These are phyloP conservation scores for cattle (Bos taurus) DNA, from an alignment of 2,113 vertebrate species.

Conservation along the genomic window ARS-UCD2.0 NC_037343.1:42763001-42763500, in stretches of 20 bases:
- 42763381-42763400: background rate
- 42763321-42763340: background rate
- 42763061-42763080: background rate
- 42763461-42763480: background rate
- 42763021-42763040: background rate
- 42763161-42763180: background rate
- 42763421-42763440: background rate
- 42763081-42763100: background rate
- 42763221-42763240: background rate
- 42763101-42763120: background rate
- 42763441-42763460: background rate
- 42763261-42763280: background rate
- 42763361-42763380: background rate
- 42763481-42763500: background rate
- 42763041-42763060: background rate
- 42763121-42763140: background rate
- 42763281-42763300: background rate
- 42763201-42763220: background rate
- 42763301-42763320: background rate
- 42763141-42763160: background rate
- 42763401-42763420: background rate
- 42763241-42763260: background rate
- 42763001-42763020: accelerated
- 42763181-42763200: background rate
- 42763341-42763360: background rate